Percentiles rank a stretch among this genome's conserved stretches.
phyloP scores from a whole-genome alignment of 2,797 vertebrate genomes.

The Chelonia mydas region DNA sequence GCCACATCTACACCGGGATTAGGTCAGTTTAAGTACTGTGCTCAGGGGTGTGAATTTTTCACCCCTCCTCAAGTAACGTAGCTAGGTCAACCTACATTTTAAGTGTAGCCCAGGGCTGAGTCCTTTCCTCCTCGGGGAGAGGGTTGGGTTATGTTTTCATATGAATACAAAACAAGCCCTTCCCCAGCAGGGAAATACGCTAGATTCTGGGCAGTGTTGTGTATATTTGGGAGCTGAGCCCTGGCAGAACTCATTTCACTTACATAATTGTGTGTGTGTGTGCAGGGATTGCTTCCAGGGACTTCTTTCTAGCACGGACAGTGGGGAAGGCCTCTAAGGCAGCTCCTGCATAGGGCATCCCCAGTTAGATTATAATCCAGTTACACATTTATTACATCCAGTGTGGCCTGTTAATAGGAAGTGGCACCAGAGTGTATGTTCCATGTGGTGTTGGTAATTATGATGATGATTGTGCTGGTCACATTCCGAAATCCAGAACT shows the following conservation, averaged over 20 bases:
- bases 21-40: too few relatives aligned
- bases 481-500: background rate
- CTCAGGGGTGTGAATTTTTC: too few relatives aligned
- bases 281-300: background rate
- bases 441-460: background rate
- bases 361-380: background rate
- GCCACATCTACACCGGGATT: too few relatives aligned
- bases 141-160: background rate
- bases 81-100: too few relatives aligned
- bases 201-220: background rate
- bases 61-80: too few relatives aligned
- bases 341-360: background rate
- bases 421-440: background rate
- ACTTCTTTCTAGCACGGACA: background rate
- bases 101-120: too few relatives aligned
- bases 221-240: background rate
- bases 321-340: background rate
- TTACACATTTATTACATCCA: background rate
- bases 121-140: background rate
- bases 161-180: background rate
- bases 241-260: background rate
- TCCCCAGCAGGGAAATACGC: accelerated
- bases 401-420: background rate
- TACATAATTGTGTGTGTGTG: background rate
- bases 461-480: background rate